Percentiles rank a stretch among this genome's conserved stretches.
phyloP scores from a whole-genome alignment of 2,113 vertebrate genomes.

The Prinia subflava region DNA sequence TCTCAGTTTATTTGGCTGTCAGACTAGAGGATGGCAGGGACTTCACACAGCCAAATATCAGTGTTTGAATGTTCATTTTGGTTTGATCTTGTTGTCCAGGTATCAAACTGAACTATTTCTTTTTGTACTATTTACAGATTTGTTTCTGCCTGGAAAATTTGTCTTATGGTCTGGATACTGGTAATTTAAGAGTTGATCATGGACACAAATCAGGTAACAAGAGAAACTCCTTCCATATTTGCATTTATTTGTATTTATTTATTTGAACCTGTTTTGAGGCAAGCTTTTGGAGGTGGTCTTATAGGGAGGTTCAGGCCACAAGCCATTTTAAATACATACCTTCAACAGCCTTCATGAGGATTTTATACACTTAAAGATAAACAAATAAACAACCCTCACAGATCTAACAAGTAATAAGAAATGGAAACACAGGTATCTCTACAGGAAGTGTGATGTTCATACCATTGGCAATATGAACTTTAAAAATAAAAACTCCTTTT shows the following conservation, averaged over 20 bases:
- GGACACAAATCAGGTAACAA: not conserved
- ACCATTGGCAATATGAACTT: not conserved
- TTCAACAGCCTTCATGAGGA: not conserved
- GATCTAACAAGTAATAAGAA: not conserved
- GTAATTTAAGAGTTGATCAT: not conserved
- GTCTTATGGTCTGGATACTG: not conserved
- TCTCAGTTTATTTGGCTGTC: not conserved
- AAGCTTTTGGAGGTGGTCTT: not conserved
- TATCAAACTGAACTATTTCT: not conserved
- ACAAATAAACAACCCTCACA: not conserved
- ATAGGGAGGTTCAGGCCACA: not conserved
- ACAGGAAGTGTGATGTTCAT: not conserved
- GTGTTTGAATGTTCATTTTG: not conserved
- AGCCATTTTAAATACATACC: not conserved
- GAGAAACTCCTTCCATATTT: not conserved
- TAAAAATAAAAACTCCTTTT: not conserved
- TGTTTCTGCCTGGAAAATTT: not conserved
- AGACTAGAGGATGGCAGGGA: not conserved
- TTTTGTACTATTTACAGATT: not conserved
- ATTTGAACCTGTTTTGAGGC: not conserved
- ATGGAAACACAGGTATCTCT: not conserved
- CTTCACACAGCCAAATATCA: not conserved
- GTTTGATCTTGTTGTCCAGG: not conserved
- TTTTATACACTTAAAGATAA: not conserved
- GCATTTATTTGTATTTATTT: not conserved